Conservation (phyloP, 2,113 vertebrate genomes). For the Gopherus flavomarginatus region DNA sequence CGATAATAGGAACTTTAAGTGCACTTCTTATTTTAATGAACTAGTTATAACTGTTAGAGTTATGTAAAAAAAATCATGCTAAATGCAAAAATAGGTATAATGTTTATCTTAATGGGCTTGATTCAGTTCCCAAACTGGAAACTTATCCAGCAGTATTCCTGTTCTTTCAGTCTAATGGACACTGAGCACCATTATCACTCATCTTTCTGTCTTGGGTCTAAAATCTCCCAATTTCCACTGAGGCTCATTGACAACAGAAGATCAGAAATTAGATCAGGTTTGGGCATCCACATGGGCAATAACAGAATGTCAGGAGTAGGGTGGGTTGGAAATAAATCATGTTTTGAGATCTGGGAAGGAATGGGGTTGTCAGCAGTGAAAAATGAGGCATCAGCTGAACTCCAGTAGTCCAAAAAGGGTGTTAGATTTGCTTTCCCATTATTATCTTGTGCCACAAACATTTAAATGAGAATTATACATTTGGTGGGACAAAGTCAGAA, state of each 20-base stretch:
- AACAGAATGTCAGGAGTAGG: neutral
- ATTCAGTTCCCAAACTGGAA: neutral
- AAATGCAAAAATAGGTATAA: neutral
- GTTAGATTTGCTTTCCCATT: neutral
- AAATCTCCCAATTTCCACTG: neutral
- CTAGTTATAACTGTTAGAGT: neutral
- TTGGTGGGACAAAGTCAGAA: slow-evolving; percentile 41
- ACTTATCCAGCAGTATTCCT: slow-evolving; percentile 7
- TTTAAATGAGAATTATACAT: slow-evolving; percentile 10
- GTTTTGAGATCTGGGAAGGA: slow-evolving; percentile 17
- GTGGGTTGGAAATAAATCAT: neutral
- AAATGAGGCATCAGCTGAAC: neutral
- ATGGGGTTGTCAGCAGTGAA: slow-evolving; percentile 14
- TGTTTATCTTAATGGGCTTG: neutral
- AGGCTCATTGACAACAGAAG: slow-evolving; percentile 21
- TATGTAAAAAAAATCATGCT: neutral
- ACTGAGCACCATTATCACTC: neutral
- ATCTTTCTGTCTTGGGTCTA: slow-evolving; percentile 1
- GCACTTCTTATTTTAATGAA: neutral
- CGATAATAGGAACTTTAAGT: neutral
- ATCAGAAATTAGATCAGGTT: slow-evolving; percentile 14
- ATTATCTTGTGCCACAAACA: neutral
- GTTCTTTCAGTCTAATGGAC: neutral
- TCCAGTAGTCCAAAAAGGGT: slow-evolving; percentile 19
- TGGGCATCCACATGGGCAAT: neutral